Percentiles rank a stretch among this genome's conserved stretches.
These are phyloP conservation scores for Gnatocerus cornutus DNA, from an alignment of 2,888 invertebrate genomes.

Conservation along the genomic window DNA sequence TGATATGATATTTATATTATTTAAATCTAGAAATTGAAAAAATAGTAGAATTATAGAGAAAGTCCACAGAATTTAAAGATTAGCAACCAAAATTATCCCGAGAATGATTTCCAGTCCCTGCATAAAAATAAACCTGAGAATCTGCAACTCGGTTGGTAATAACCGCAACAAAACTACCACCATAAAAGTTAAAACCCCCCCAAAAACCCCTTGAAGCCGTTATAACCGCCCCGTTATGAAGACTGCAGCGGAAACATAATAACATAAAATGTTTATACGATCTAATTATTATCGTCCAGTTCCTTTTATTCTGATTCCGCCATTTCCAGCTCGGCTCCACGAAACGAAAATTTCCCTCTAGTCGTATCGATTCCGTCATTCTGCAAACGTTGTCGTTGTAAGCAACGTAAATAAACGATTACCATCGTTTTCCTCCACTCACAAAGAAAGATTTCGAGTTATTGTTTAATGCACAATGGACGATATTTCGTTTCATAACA, in stretches of 20 bases:
- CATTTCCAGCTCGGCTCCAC: background rate
- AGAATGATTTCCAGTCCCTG: no score
- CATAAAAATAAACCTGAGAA: no score
- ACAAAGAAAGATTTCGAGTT: background rate
- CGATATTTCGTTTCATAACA: slow-evolving; percentile 5
- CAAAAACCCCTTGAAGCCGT: background rate
- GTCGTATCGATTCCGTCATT: slow-evolving; percentile 9
- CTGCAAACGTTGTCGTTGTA: background rate
- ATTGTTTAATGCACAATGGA: slow-evolving; percentile 8
- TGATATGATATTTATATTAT: no score
- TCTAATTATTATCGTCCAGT: background rate
- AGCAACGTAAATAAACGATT: slow-evolving; percentile 6
- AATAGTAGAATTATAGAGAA: no score
- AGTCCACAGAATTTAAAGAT: no score
- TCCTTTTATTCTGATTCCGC: background rate
- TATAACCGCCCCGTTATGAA: background rate
- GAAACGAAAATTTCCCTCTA: background rate
- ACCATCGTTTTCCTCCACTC: background rate
- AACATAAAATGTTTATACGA: slow-evolving; percentile 4
- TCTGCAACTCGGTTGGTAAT: background rate
- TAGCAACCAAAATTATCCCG: no score
- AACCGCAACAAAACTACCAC: background rate
- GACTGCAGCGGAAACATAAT: slow-evolving; percentile 1
- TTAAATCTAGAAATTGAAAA: no score
- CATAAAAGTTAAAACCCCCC: background rate